Conservation (phyloP, 2,113 vertebrate genomes). For the Xyliphius kryptos region DNA sequence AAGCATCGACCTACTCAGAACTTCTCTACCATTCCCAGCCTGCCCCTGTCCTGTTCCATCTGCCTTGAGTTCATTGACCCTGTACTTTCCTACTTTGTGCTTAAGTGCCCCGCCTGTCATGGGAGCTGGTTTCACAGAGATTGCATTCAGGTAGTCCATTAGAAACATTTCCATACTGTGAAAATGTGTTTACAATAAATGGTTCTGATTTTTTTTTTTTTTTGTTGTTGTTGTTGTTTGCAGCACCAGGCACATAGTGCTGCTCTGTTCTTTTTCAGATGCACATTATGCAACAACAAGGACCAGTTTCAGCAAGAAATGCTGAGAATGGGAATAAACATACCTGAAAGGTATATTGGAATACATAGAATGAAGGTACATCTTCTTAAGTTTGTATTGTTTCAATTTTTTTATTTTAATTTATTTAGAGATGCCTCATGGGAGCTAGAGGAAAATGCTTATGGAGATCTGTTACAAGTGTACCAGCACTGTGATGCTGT, state of each 20-base stretch:
- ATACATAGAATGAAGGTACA: background rate
- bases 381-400: background rate
- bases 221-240: slow-evolving; percentile 13
- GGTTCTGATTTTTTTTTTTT: background rate
- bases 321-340: slow-evolving; percentile 89
- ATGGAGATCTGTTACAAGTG: slow-evolving; percentile 80
- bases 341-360: slow-evolving; percentile 81
- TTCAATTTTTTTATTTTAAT: background rate
- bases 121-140: slow-evolving; percentile 91
- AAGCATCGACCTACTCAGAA: slow-evolving; percentile 79
- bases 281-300: slow-evolving; percentile 89
- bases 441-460: slow-evolving; percentile 94
- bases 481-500: slow-evolving; percentile 77
- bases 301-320: slow-evolving; percentile 91
- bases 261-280: slow-evolving; percentile 92
- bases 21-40: slow-evolving; percentile 51
- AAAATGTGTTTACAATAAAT: background rate
- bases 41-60: slow-evolving; percentile 81
- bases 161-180: background rate
- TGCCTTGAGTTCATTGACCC: slow-evolving; percentile 82
- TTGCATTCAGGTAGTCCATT: slow-evolving; percentile 82
- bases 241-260: slow-evolving; percentile 90
- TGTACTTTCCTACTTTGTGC: slow-evolving; percentile 66
- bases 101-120: slow-evolving; percentile 89
- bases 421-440: slow-evolving; percentile 89